Evolutionary conservation across 2,797 vertebrate genomes (phyloP), one percentile per base, ranked within the genome.

Genomic region (Alcedo quadribrachys): DNA sequence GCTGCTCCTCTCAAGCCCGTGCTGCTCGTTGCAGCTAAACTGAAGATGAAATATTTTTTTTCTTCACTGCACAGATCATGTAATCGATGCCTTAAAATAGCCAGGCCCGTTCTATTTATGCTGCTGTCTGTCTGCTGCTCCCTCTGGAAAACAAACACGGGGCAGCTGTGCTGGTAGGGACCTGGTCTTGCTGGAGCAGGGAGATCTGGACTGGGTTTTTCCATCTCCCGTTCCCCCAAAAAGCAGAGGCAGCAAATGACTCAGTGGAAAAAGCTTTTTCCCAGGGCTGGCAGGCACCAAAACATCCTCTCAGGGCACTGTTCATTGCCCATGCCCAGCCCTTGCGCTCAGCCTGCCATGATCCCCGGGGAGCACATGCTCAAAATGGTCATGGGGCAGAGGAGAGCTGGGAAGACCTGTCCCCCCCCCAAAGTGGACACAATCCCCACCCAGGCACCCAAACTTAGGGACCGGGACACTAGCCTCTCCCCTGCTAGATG

Each of bases 31-130:
- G 57, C 45, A 70, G 50, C 63, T 86, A 22, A 62, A 81, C 15
- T 19, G 22, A 87, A 75, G 57, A 57, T 58, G 51, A 55, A 21
- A 24, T 70, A 66, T 65, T 63, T 53, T 63, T 79, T 67, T 32
- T 15, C 43, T 80, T 92, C 60, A 83, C 75, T 5, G 69, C 51
- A 70, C 62, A 51, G 69, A 77, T 90, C 87, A 57, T 80, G 69
- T 32, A 90, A 89, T 42, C 13, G 3, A 77, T 37, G 65, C 32
- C 94, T 89, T 73, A 93, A 95, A 96, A 96, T 95, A 97, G 86
- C 79, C 30, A 8, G 35, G 75, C 35, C 66, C 69, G 65, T 76
- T 87, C 94, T 96, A 95, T 97, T 97, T 95, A 55, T 93, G 92
- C 70, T 20, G n/a, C 80, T 87, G 71, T 48, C 88, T 85, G 77